A percentile compares a stretch with the other conserved stretches of the same genome.
phyloP scores from a whole-genome alignment of 2,113 vertebrate species.

The Steatornis caripensis region DNA sequence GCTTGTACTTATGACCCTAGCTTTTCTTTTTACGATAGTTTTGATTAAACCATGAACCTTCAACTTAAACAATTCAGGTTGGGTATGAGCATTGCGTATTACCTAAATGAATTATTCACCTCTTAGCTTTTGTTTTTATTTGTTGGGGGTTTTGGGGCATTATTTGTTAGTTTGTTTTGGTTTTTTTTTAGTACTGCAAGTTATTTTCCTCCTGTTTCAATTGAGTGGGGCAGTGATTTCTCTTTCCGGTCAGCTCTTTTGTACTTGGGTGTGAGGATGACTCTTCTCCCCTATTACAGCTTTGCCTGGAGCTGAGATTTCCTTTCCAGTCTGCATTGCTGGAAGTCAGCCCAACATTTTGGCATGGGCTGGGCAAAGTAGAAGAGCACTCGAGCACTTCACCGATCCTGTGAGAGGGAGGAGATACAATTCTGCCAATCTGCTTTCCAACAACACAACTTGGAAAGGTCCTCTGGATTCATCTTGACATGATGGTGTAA shows the following conservation, averaged over 20 bases:
- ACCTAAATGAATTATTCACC: neutral
- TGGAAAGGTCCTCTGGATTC: neutral
- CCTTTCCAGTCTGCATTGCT: neutral
- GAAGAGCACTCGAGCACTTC: accelerated
- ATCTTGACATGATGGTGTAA: accelerated
- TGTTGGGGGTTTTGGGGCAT: neutral
- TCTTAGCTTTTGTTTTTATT: neutral
- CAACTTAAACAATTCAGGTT: neutral
- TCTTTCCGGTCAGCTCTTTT: neutral
- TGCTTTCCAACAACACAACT: neutral
- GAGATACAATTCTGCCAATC: neutral
- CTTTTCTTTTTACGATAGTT: neutral
- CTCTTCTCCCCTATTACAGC: neutral
- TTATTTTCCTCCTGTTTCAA: neutral
- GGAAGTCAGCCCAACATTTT: neutral
- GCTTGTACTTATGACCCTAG: neutral
- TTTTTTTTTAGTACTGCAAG: neutral
- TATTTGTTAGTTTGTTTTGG: too few relatives aligned
- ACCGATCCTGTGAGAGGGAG: neutral
- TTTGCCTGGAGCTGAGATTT: neutral
- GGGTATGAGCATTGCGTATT: neutral
- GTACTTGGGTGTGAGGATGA: neutral
- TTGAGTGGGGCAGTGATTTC: neutral
- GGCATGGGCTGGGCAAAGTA: neutral
- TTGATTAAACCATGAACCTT: constrained; percentile 11